Evolutionary conservation across 2,888 invertebrate genomes (phyloP), one percentile per base, ranked within the genome.

Genomic region (Lasioglossum villosulum): DNA sequence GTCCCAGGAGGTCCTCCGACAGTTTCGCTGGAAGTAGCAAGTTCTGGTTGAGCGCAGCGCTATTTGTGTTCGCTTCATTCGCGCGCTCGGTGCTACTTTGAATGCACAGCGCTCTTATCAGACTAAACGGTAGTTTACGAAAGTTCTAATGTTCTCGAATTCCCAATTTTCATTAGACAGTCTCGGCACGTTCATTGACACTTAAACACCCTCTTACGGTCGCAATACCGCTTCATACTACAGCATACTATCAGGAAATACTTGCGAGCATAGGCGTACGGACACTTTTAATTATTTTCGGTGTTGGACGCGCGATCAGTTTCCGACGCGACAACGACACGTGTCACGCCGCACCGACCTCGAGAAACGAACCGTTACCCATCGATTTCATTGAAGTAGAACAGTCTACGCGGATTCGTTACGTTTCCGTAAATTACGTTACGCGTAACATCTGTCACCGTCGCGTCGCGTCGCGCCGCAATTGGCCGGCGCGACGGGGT

Each of bases 381-480:
- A 39, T 68, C 68, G 68, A 68, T 37, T 23, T 37, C 34, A 37
- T 39, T 37, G 68, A 68, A 68, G 5, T 68, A 37, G 68, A 37
- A 37, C 39, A 68, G 68, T 23, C 10, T n/a, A 68, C 68, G 34
- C 52, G 68, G 23, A 23, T 68, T 68, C 68, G 39, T 34, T 68
- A 30, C 68, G 68, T 68, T 68, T 68, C 68, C 34, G 39, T 68
- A 68, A 68, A 68, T 68, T 68, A 37, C n/a, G 39, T 68, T 68
- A n/a, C 68, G 68, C 68, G 68, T 68, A 34, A 34, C 37, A 37
- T 23, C n/a, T 39, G 37, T 68, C 48, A 5, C 19, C 52, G 48
- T 23, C 19, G 48, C 37, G 16, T 30, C 19, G 34, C 2, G 0
- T 23, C 16, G 45, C 2, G 0, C 16, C 16, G 45, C 56, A 74